A percentile compares a stretch with the other conserved stretches of the same genome.
Evolutionary conservation across 2,888 invertebrate genomes (phyloP).

Genomic region (Gonocerus acuteangulatus): DNA sequence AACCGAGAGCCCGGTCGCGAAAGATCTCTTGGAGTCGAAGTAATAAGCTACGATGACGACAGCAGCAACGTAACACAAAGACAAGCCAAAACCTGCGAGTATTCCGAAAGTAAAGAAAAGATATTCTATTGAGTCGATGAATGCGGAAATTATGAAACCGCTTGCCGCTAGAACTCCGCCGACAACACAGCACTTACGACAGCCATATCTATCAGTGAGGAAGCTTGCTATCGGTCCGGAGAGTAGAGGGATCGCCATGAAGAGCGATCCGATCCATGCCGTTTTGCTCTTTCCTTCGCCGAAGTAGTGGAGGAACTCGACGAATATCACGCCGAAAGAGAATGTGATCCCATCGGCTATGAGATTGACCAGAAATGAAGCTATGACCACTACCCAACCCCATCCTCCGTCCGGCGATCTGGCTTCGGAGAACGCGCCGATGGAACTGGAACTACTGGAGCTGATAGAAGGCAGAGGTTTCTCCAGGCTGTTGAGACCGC

Average conservation of each 20-base stretch:
- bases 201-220: slow-evolving; percentile 72
- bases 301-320: slow-evolving; percentile 77
- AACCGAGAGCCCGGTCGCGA: slow-evolving; percentile 78
- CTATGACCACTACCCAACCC: slow-evolving; percentile 88
- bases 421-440: slow-evolving; percentile 57
- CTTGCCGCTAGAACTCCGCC: slow-evolving; percentile 66
- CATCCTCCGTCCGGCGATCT: slow-evolving; percentile 81
- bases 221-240: slow-evolving; percentile 80
- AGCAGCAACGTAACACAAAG: slow-evolving; percentile 81
- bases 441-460: slow-evolving; percentile 48
- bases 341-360: slow-evolving; percentile 90
- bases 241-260: slow-evolving; percentile 83
- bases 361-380: slow-evolving; percentile 79
- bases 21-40: slow-evolving; percentile 73
- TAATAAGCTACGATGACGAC: slow-evolving; percentile 86
- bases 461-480: slow-evolving; percentile 42
- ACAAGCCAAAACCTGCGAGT: slow-evolving; percentile 74
- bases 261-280: slow-evolving; percentile 82
- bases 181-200: slow-evolving; percentile 66
- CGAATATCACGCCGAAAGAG: slow-evolving; percentile 83
- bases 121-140: slow-evolving; percentile 65
- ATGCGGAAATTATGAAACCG: slow-evolving; percentile 71
- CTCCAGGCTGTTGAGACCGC: slow-evolving; percentile 8
- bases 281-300: slow-evolving; percentile 77
- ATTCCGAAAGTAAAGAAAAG: slow-evolving; percentile 76